Evolutionary conservation across 2,113 vertebrate species (phyloP), one percentile per base, ranked within the genome.

Genomic region (Anhinga rufa): DNA sequence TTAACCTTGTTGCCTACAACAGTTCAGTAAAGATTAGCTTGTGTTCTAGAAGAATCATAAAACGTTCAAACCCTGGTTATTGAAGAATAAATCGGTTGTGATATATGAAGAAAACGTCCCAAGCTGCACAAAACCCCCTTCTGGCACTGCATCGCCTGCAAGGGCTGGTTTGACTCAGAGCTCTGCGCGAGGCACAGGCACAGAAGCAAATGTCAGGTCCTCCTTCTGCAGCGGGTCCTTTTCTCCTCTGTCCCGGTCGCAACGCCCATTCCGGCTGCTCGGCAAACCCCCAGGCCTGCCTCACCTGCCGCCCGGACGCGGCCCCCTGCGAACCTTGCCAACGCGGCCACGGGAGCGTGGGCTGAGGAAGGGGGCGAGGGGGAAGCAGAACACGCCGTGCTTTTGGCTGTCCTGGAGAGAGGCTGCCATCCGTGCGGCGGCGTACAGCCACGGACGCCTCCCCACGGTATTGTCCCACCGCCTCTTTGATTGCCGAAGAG

Each of bases 31-130:
- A 94, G 96, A 92, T 93, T 81, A 93, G 65, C 95, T 93, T 8
- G 68, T 48, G 70, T 86, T 96, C 90, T 92, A 77, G 86, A 97
- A 93, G 92, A 87, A 88, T 5, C 44, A 82, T 48, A 86, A 5
- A 81, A 85, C 17, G 51, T 76, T 89, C 69, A 64, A 91, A 61
- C 82, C 48, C 68, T 77, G 83, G 36, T 90, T 95, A 74, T 90
- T 89, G 72, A 70, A 91, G 96, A 96, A 92, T 71, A 92, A 95
- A 92, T 90, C 92, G 25, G 51, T 92, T 86, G 68, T 86, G 94
- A 91, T 95, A 83, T 36, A 85, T 79, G 80, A 70, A 91, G 90
- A 71, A 92, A 64, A 93, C 65, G 66, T 49, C 86, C 71, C 68
- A 74, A 34, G 60, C 94, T 46, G 26, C 72, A 38, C 64, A n/a